A percentile compares a stretch with the other conserved stretches of the same genome.
Evolutionary conservation across 2,888 invertebrate genomes (phyloP).

Genomic region (Pandemis cinnamomeana): DNA sequence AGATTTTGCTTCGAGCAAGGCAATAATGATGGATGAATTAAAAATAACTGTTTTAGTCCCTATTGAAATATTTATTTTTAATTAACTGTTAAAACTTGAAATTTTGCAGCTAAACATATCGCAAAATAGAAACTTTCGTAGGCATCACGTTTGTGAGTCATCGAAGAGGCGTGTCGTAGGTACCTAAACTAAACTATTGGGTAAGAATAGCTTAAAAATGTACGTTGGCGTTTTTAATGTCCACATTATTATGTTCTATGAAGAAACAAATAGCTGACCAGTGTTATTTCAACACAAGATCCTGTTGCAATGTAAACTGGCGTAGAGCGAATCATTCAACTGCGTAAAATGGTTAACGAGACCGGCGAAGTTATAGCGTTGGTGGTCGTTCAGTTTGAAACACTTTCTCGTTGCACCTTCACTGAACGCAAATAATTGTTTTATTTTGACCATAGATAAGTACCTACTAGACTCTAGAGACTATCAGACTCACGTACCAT

Average conservation of each 20-base stretch:
- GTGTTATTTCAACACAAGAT: constrained; percentile 16
- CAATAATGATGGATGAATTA: too few relatives aligned
- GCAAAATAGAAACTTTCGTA: too few relatives aligned
- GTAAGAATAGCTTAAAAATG: background rate
- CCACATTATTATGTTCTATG: background rate
- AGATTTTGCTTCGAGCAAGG: too few relatives aligned
- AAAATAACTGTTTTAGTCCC: too few relatives aligned
- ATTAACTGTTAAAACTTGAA: too few relatives aligned
- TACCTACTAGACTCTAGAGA: too few relatives aligned
- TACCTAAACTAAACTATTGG: background rate
- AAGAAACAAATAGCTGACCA: constrained; percentile 10
- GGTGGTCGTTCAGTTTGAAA: constrained; percentile 15
- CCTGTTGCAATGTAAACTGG: constrained; percentile 16
- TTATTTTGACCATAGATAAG: too few relatives aligned
- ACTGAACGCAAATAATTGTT: too few relatives aligned
- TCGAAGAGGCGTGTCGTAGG: background rate
- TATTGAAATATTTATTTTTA: too few relatives aligned
- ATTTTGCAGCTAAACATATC: background rate
- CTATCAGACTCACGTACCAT: too few relatives aligned
- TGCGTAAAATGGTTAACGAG: constrained; percentile 29
- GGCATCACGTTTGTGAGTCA: too few relatives aligned
- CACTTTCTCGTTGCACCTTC: too few relatives aligned
- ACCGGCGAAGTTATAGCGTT: constrained; percentile 6
- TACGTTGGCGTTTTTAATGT: background rate
- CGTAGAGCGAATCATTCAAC: constrained; percentile 18